Percentiles rank a stretch among this genome's conserved stretches.
Conservation (phyloP, 1,140 invertebrate species). For the Aphelinus atriplicis region DNA sequence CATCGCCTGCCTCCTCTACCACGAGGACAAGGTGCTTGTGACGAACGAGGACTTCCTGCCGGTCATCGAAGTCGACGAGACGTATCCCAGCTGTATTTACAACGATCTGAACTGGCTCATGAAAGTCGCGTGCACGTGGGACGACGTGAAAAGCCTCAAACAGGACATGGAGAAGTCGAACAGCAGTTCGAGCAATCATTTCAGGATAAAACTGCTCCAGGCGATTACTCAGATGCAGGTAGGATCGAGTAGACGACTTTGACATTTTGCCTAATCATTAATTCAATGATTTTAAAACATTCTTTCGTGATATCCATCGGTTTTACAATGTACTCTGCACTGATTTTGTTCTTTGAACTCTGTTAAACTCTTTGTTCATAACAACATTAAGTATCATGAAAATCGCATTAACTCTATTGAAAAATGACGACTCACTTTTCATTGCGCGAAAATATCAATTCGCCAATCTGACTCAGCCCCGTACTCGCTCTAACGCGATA, state of each 20-base stretch:
- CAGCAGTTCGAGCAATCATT: conserved; percentile 87
- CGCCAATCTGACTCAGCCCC: too few relatives aligned
- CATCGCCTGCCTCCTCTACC: conserved; percentile 90
- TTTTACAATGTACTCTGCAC: too few relatives aligned
- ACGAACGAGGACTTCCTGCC: conserved; percentile 97
- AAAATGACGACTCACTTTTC: too few relatives aligned
- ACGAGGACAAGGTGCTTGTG: conserved; percentile 93
- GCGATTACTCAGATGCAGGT: conserved; percentile 95
- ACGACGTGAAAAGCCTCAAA: conserved; percentile 89
- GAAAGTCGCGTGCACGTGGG: conserved; percentile 97
- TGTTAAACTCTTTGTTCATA: too few relatives aligned
- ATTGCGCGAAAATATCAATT: too few relatives aligned
- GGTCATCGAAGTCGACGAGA: conserved; percentile 96
- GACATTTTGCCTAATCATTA: too few relatives aligned
- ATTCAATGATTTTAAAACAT: too few relatives aligned
- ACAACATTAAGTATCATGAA: too few relatives aligned
- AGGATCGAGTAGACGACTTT: conserved; percentile 11
- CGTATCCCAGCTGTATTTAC: conserved; percentile 89
- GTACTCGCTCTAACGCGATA: too few relatives aligned
- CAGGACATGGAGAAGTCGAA: conserved; percentile 94
- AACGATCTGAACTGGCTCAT: conserved; percentile 97
- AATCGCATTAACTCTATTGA: too few relatives aligned
- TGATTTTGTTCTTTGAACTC: too few relatives aligned
- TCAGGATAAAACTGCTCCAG: conserved; percentile 90
- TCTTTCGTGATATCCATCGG: too few relatives aligned